Base-by-base conservation (phyloP, 2,113 vertebrate species). In the Hippocampus guttulatus region DNA sequence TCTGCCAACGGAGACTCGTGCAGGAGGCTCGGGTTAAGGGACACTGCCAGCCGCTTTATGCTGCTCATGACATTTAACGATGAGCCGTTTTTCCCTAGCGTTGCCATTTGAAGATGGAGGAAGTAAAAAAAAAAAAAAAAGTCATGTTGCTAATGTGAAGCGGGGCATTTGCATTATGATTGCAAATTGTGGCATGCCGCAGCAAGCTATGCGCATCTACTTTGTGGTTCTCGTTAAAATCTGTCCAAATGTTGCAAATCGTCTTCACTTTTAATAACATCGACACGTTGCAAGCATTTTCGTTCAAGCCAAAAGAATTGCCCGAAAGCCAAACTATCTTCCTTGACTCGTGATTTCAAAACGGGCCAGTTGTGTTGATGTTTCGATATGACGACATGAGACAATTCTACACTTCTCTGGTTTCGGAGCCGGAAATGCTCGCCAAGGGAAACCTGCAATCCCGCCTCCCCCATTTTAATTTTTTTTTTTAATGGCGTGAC, bases 1-100 rank as follows among this genome's bases (percentile, higher is more conserved):
- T 92, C 90, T 33, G 90, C 77, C 55, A 93, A 55, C 18, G 90
- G 89, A 74, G 92, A 93, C 93, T 94, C n/a, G 85, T 20, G 67
- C 30, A n/a, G 47, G 33, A 64, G 33, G 0, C 2, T 3, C 5
- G 5, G n/a, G 87, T 92, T 79, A 92, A 91, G 85, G 82, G 84
- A 65, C 43, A 25, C 33, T 33, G 27, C 58, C 14, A 33, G 18
- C 18, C 15, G 33, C 25, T 10, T 18, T 33, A n/a, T 5, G 2
- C 4, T 8, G 14, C 23, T 12, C 57, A 58, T 9, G 23, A 43
- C 41, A 43, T 45, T 45, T 51, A 21, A 51, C 49, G 21, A 51
- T 8, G 8, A 1, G 20, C 5, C 25, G 10, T 8, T 41, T 7
- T n/a, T 21, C 20, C 20, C 18, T 21, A 18, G 16, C 14, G 23